Evolutionary conservation across 35 echinoderm and acorn worm genomes (phyloP), one percentile per base, ranked within the genome.

Genomic region (Strongylocentrotus purpuratus): DNA sequence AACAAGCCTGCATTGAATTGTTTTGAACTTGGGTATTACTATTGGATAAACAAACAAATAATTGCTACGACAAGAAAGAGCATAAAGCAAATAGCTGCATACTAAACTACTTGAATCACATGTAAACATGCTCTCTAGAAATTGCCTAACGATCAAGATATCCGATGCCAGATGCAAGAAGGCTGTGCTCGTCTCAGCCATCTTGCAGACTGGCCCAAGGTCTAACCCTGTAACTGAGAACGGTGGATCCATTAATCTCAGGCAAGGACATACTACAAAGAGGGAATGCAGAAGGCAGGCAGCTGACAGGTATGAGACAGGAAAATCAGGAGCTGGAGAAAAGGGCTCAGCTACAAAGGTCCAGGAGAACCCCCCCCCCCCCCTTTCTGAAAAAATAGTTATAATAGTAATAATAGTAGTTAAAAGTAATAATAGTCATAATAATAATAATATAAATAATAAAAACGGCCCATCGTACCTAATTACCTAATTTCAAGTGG

Each of bases 211-310:
- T 46, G 33, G 87, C 32, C 33, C 4, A 4, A 46, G 87, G 87
- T 35, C 87, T 46, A 89, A 89, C 33, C 87, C 32, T 33, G 87
- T 89, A 89, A 89, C 45, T 45, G 87, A 89, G 45, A 89, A 14
- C 17, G 32, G 32, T 33, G 33, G 33, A 89, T 89, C 87, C 33
- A 89, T 89, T 89, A 89, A 89, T 45, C 45, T 33, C 33, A 25
- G 31, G 87, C 87, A 89, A 89, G 87, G 87, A 89, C 87, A 89
- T 20, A 1, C 1, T 87, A 28, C 20, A 7, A 78, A 22, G 5
- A 78, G 28, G 25, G 65, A n/a, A 28, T 78, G 22, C 65, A 28
- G 65, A 78, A 78, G 65, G 65, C 65, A 78, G 65, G 65, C 65
- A 78, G 65, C 65, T 78, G 65, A 78, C 65, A 78, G 65, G 65